Evolutionary conservation across 2,113 vertebrate genomes (phyloP).

Genomic region (Pollimyrus isidori): DNA sequence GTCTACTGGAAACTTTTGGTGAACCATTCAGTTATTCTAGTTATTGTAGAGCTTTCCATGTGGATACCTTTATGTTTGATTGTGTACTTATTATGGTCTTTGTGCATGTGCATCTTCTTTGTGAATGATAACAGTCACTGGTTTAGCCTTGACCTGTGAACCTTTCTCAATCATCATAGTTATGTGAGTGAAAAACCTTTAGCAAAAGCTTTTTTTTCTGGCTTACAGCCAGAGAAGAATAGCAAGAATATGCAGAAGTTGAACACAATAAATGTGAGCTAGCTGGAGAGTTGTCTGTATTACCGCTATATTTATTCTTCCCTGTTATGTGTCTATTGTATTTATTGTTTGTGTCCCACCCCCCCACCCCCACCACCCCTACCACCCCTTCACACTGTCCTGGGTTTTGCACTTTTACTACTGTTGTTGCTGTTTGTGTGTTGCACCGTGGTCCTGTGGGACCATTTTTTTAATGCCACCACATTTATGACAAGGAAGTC

Average conservation of each 20-base stretch:
- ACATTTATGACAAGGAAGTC: background rate
- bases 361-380: too few relatives aligned
- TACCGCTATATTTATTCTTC: background rate
- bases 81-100: background rate
- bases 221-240: background rate
- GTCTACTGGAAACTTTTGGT: background rate
- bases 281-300: too few relatives aligned
- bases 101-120: background rate
- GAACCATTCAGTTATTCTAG: background rate
- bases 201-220: background rate
- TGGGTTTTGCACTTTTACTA: background rate
- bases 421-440: background rate
- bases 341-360: background rate
- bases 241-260: background rate
- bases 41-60: background rate
- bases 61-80: background rate
- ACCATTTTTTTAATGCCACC: background rate
- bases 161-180: background rate
- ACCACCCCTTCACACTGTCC: background rate
- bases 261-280: background rate
- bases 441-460: background rate
- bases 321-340: background rate
- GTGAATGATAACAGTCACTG: background rate
- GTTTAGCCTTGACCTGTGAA: background rate
- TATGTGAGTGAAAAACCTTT: background rate